Base-by-base conservation (phyloP, 2,797 vertebrate genomes). In the Poeciliopsis gracilis region DNA sequence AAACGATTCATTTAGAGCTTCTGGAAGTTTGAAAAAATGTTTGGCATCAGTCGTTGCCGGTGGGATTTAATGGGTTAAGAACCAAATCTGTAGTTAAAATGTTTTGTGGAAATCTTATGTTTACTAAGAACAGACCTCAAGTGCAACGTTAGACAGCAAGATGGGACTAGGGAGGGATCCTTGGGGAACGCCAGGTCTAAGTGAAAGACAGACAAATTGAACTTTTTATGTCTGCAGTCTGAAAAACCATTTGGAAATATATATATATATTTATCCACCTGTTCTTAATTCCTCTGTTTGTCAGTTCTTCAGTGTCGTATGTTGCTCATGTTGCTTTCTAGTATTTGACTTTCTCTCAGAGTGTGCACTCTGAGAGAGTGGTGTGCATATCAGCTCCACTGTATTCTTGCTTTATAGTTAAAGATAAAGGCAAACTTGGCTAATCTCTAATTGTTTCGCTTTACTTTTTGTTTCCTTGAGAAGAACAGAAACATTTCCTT, bases 401-500 rank as follows among this genome's bases (percentile, higher is more conserved):
- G 2, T 20, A 4, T 38, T 66, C 2, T 61, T 33, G 12, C n/a
- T 8, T 61, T 18, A 2, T 12, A 33, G 25, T 18, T 33, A 2
- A 12, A 33, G 30, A 33, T 33, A 2, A 61, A 61, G 3, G n/a
- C n/a, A n/a, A 59, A 13, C 28, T 8, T 30, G 7, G 57, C 28
- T 30, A 36, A 20, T 36, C 8, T 33, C 33, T 63, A 63, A 53
- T 51, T 63, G 7, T 43, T 75, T 61, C 2, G 30, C 13, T 33
- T 59, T 47, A 28, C 5, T 30, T 20, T 67, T 10, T 73, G 46
- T 82, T 4, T 53, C 2, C 84, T 1, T 82, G 5, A 76, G 30
- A 77, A 90, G 86, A 71, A 82, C 80, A 84, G 86, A 89, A 67
- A 76, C 15, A 33, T 2, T 9, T 0, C 4, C 53, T 1, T 2